Evolutionary conservation across 2,113 vertebrate species (phyloP).

Genomic region (Takifugu bimaculatus): DNA sequence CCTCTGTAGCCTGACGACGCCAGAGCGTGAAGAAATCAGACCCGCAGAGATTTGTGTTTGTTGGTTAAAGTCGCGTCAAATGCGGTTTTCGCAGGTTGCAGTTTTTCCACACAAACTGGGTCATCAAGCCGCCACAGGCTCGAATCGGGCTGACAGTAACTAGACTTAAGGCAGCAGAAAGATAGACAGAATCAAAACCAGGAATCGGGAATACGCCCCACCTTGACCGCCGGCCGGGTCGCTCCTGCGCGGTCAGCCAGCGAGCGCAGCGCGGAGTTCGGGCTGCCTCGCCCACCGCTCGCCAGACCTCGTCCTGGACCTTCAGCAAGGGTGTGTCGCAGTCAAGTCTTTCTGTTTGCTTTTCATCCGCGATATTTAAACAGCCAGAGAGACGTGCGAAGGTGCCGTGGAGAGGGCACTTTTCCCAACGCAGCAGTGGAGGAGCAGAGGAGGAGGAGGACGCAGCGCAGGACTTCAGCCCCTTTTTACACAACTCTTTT

Average conservation of each 20-base stretch:
- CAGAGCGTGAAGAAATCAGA: slow-evolving; percentile 6
- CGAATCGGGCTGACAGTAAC: slow-evolving; percentile 33
- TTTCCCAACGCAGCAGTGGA: slow-evolving; percentile 26
- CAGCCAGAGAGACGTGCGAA: not conserved
- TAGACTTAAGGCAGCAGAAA: slow-evolving; percentile 24
- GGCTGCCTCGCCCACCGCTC: slow-evolving; percentile 50
- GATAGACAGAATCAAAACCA: slow-evolving; percentile 17
- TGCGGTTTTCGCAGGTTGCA: slow-evolving; percentile 17
- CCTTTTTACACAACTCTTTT: slow-evolving; percentile 65
- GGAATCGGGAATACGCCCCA: slow-evolving; percentile 51
- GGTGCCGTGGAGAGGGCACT: slow-evolving; percentile 13
- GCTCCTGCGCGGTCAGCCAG: slow-evolving; percentile 36
- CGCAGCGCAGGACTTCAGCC: slow-evolving; percentile 62
- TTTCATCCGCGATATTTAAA: slow-evolving; percentile 6
- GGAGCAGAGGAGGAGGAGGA: slow-evolving; percentile 11
- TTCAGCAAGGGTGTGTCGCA: slow-evolving; percentile 41
- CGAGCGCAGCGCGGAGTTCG: slow-evolving; percentile 28
- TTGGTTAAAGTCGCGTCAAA: slow-evolving; percentile 16
- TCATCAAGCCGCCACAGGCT: slow-evolving; percentile 51
- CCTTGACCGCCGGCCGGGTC: slow-evolving; percentile 60
- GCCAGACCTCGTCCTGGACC: slow-evolving; percentile 30
- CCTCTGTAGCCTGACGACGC: slow-evolving; percentile 19
- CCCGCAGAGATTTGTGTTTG: slow-evolving; percentile 6
- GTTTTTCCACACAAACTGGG: slow-evolving; percentile 53
- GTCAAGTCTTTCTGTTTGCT: slow-evolving; percentile 1